Percentiles rank a stretch among this genome's conserved stretches.
Conservation (phyloP, 2,888 invertebrate genomes). For the Drosophila anomalata region DNA sequence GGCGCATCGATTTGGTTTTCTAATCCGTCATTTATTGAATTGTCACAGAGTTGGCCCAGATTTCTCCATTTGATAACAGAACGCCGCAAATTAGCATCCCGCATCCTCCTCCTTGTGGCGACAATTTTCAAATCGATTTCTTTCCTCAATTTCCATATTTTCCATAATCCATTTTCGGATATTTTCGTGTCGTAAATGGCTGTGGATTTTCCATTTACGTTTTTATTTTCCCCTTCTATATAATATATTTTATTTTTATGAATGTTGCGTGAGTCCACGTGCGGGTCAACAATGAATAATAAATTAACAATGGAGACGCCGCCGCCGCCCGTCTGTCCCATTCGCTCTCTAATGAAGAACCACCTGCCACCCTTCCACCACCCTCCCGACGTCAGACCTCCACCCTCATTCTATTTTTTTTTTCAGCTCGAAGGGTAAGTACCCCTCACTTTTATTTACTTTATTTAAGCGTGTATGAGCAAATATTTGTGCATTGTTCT, state of each 20-base stretch:
- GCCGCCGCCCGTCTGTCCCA: not conserved
- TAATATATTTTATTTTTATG: constrained; percentile 34
- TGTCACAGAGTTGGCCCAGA: constrained; percentile 32
- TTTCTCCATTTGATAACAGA: constrained; percentile 34
- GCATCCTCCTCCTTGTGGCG: constrained; percentile 4
- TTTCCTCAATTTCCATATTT: constrained; percentile 31
- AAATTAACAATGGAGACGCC: constrained; percentile 33
- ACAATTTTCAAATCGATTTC: constrained; percentile 19
- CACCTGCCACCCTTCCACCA: not conserved
- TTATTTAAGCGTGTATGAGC: constrained; percentile 55
- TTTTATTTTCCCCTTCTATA: constrained; percentile 12
- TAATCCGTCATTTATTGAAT: constrained; percentile 59
- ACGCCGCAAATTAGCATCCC: constrained; percentile 28
- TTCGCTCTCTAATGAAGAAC: constrained; percentile 32
- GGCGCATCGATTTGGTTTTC: constrained; percentile 72
- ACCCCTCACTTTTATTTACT: constrained; percentile 36
- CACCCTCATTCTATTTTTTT: not conserved
- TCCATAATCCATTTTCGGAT: constrained; percentile 24
- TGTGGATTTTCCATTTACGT: constrained; percentile 18
- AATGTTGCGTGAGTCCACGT: constrained; percentile 41
- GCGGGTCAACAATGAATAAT: constrained; percentile 47
- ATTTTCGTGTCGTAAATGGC: constrained; percentile 2
- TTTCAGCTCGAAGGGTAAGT: constrained; percentile 51
- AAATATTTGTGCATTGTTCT: constrained; percentile 71
- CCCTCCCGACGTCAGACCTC: not conserved